Evolutionary conservation across 2,113 vertebrate genomes (phyloP), one percentile per base, ranked within the genome.

Genomic region (Panthera leo): DNA sequence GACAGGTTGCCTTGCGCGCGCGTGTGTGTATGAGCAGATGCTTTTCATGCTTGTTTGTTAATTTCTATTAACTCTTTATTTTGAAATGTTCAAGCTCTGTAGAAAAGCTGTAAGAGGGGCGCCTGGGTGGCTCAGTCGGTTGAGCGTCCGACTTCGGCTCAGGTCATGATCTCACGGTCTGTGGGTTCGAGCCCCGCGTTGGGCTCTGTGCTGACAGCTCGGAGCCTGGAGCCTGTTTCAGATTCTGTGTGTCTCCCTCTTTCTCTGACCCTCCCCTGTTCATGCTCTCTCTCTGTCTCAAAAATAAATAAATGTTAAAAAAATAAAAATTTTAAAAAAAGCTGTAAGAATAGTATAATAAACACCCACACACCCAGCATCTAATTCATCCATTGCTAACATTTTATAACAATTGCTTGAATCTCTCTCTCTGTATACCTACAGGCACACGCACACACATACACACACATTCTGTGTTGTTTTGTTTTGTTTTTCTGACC

Each of bases 381-480:
- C 61, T 7, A 45, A 79, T 25, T 85, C 23, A 34, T 36, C 36
- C 16, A 0, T 12, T 85, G 45, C 87, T 78, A 42, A 45, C 67
- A 27, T 67, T 80, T 86, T 21, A 16, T 15, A 42, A n/a, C n/a
- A 29, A 0, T 42, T 58, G 73, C 34, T 92, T 93, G 58, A 34
- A 12, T 34, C 15, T 39, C 9, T 31, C 1, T 11, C 4, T 51
- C 0, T n/a, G 21, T 21, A 3, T 45, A 10, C 34, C 3, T 5
- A 12, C 0, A 5, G 29, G 55, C 2, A 11, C 0, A 0, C 3
- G 31, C 6, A 11, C 3, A 5, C 19, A 16, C 5, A 9, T 58
- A 7, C 16, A 7, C 27, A 25, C 70, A 16, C 27, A 5, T 73
- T 45, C 0, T 16, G 45, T 36, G 71, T 25, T 63, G 12, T 75